Evolutionary conservation across 1,140 invertebrate species (phyloP).

Genomic region (Drosophila repletoides): DNA sequence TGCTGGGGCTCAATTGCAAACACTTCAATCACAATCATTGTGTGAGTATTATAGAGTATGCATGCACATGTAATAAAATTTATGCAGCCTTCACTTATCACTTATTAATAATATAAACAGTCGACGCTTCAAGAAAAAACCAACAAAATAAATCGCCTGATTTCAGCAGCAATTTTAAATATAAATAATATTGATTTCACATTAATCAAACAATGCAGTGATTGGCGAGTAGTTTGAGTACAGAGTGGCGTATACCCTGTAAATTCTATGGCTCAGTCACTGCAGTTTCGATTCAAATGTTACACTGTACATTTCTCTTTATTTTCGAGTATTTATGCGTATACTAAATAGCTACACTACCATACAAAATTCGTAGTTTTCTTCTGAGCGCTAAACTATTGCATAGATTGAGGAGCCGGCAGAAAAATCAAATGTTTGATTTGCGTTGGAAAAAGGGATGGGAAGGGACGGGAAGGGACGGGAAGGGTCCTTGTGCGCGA

Average conservation of each 20-base stretch:
- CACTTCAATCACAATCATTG: constrained; percentile 50
- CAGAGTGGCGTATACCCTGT: background rate
- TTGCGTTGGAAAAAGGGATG: constrained; percentile 5
- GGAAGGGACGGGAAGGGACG: background rate
- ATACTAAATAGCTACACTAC: constrained; percentile 39
- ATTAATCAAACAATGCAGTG: background rate
- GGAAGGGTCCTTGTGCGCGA: constrained; percentile 1
- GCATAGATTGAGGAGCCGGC: no score
- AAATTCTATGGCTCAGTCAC: constrained; percentile 3
- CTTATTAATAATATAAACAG: constrained; percentile 24
- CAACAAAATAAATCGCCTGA: constrained; percentile 17
- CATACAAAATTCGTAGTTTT: constrained; percentile 53
- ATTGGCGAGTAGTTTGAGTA: constrained; percentile 1
- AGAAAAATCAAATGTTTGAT: constrained; percentile 43
- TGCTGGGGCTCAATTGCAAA: constrained; percentile 71
- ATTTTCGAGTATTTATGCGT: constrained; percentile 7
- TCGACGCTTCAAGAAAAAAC: constrained; percentile 28
- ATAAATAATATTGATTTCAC: background rate
- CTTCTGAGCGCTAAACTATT: constrained; percentile 4
- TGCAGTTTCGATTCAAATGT: background rate
- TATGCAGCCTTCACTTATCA: constrained; percentile 38
- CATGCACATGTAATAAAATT: constrained; percentile 17
- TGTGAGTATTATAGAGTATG: constrained; percentile 29
- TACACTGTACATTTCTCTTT: constrained; percentile 1
- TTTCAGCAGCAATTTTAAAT: constrained; percentile 6